Conservation (phyloP, 2,888 invertebrate species). For the Charanyca ferruginea region DNA sequence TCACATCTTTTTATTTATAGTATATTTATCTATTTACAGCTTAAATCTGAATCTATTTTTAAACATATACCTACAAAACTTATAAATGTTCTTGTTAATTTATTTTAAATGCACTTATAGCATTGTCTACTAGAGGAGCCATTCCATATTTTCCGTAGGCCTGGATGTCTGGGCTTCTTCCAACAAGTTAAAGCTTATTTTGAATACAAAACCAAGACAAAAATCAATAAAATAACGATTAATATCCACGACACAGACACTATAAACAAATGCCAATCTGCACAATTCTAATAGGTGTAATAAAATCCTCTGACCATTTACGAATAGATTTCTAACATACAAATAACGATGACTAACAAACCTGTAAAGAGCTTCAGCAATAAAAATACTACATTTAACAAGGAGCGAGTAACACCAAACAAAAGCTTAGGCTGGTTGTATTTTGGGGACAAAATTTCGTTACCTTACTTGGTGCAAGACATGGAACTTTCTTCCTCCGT, state of each 20-base stretch:
- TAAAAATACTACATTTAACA: constrained; percentile 11
- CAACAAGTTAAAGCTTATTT: not conserved
- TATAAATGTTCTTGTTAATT: too few species aligned
- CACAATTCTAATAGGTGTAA: constrained; percentile 33
- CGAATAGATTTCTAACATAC: constrained; percentile 27
- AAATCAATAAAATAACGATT: constrained; percentile 31
- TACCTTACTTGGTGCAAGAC: too few species aligned
- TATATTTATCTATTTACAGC: too few species aligned
- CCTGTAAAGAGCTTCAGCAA: constrained; percentile 23
- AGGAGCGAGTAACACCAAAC: constrained; percentile 20
- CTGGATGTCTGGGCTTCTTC: not conserved
- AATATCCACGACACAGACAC: constrained; percentile 27
- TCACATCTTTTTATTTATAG: too few species aligned
- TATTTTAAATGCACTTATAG: not conserved
- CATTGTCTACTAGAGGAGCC: not conserved
- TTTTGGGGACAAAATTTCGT: not conserved
- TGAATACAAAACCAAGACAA: not conserved
- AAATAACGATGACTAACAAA: constrained; percentile 49
- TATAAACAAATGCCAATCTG: constrained; percentile 36
- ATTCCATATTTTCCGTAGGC: not conserved
- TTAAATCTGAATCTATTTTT: too few species aligned
- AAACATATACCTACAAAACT: too few species aligned
- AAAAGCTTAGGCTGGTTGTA: constrained; percentile 8
- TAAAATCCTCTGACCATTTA: constrained; percentile 46
- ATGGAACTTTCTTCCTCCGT: too few species aligned